A percentile compares a stretch with the other conserved stretches of the same genome.
Evolutionary conservation across 2,113 vertebrate genomes (phyloP).

Genomic region (Mirza zaza): DNA sequence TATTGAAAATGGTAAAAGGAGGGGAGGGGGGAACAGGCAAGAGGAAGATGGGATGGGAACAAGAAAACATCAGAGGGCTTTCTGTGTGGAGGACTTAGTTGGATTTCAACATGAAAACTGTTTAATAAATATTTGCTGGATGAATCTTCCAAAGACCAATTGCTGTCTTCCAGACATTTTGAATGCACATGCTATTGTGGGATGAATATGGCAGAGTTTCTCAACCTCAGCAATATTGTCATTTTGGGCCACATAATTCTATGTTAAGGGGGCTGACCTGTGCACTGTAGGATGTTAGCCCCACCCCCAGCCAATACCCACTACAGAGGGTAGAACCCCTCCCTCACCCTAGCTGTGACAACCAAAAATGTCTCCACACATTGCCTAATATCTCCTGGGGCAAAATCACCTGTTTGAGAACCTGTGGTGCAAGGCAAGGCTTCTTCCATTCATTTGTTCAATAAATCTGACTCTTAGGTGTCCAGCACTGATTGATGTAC

Average conservation of each 20-base stretch:
- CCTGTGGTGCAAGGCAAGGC: not conserved
- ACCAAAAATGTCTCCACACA: not conserved
- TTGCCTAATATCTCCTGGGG: not conserved
- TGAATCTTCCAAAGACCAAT: not conserved
- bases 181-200: not conserved
- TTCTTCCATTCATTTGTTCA: not conserved
- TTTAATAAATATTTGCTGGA: not conserved
- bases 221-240: not conserved
- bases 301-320: not conserved
- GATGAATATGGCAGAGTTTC: not conserved
- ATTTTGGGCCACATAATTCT: not conserved
- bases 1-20: not conserved
- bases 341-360: not conserved
- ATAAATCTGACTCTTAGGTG: not conserved
- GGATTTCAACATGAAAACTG: not conserved
- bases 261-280: not conserved
- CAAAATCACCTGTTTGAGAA: not conserved
- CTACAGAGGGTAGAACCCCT: accelerated
- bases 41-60: not conserved
- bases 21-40: not conserved
- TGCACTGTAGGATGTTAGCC: not conserved
- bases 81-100: not conserved
- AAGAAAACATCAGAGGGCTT: not conserved
- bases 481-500: not conserved
- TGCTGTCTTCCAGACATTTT: not conserved